Percentiles rank a stretch among this genome's conserved stretches.
Conservation (phyloP, 2,797 vertebrate species). For the Chrosomus eos region DNA sequence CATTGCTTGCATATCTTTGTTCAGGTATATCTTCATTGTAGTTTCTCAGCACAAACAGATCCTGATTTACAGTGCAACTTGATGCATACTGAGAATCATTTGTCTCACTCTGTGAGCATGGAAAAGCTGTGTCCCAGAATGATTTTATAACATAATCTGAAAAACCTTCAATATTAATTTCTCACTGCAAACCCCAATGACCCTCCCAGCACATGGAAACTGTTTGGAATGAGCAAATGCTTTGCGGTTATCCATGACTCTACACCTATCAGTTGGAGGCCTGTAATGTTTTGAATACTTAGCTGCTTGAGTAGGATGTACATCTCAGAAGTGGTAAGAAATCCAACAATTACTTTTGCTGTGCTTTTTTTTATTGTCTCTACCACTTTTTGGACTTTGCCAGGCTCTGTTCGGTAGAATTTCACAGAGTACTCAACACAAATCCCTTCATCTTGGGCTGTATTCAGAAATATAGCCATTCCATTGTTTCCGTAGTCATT, state of each 20-base stretch:
- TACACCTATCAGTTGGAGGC: conserved; percentile 76
- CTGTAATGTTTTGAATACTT: conserved; percentile 70
- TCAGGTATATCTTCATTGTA: conserved; percentile 71
- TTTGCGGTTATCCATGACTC: conserved; percentile 79
- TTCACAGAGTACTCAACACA: conserved; percentile 77
- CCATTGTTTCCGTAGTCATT: conserved; percentile 71
- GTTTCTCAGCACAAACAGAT: conserved; percentile 65
- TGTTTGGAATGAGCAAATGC: conserved; percentile 72
- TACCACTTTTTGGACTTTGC: conserved; percentile 71
- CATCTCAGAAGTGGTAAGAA: conserved; percentile 73
- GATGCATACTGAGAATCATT: conserved; percentile 5
- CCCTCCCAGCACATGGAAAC: conserved; percentile 72
- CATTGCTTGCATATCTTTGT: conserved; percentile 73
- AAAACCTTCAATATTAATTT: conserved; percentile 68
- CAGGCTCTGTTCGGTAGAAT: conserved; percentile 70
- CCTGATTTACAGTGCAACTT: conserved; percentile 63
- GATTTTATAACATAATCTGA: conserved; percentile 66
- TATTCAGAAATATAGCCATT: conserved; percentile 76
- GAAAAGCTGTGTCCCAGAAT: conserved; percentile 75
- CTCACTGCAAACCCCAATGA: conserved; percentile 75
- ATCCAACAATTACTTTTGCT: conserved; percentile 73
- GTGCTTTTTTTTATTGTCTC: conserved; percentile 72
- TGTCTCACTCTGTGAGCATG: not conserved
- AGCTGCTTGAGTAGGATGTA: conserved; percentile 71
- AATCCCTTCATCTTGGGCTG: conserved; percentile 73